Evolutionary conservation across 1,140 invertebrate species (phyloP).

Genomic region (Halesus radiatus): DNA sequence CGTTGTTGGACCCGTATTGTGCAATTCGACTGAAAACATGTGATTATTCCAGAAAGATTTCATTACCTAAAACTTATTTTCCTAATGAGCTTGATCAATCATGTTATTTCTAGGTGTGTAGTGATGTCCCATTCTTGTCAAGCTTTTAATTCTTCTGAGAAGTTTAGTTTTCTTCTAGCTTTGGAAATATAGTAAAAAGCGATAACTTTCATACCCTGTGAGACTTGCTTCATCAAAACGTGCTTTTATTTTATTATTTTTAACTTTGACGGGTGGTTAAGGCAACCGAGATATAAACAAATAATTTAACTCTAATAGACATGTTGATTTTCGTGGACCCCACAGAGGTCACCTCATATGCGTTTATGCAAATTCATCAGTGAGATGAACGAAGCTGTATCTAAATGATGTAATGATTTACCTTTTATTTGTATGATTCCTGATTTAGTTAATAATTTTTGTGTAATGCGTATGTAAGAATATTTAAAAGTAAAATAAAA

Average conservation of each 20-base stretch:
- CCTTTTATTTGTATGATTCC: neutral
- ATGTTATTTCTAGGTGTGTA: slow-evolving; percentile 30
- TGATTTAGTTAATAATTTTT: slow-evolving; percentile 12
- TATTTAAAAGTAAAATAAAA: slow-evolving; percentile 26
- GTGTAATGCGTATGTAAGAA: slow-evolving; percentile 28
- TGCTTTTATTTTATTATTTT: too few species aligned
- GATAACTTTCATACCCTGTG: too few species aligned
- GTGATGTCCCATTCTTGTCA: slow-evolving; percentile 2
- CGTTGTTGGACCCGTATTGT: slow-evolving; percentile 23
- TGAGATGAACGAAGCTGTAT: too few species aligned
- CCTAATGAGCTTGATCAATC: slow-evolving; percentile 9
- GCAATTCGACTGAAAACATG: slow-evolving; percentile 46
- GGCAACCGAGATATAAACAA: too few species aligned
- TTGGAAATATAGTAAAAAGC: too few species aligned
- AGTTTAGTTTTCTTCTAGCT: too few species aligned
- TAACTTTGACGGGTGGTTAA: too few species aligned
- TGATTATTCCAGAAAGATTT: slow-evolving; percentile 40
- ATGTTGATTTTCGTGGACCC: too few species aligned
- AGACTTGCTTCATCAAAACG: too few species aligned
- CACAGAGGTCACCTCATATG: too few species aligned
- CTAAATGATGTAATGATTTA: slow-evolving; percentile 20
- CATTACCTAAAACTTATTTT: slow-evolving; percentile 41
- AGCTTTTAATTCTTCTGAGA: neutral
- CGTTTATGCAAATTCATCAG: too few species aligned
- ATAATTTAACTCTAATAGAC: too few species aligned